These are phyloP conservation scores for Sebastes minor DNA, from an alignment of 2,797 vertebrate genomes.

Conservation along the genomic window DNA sequence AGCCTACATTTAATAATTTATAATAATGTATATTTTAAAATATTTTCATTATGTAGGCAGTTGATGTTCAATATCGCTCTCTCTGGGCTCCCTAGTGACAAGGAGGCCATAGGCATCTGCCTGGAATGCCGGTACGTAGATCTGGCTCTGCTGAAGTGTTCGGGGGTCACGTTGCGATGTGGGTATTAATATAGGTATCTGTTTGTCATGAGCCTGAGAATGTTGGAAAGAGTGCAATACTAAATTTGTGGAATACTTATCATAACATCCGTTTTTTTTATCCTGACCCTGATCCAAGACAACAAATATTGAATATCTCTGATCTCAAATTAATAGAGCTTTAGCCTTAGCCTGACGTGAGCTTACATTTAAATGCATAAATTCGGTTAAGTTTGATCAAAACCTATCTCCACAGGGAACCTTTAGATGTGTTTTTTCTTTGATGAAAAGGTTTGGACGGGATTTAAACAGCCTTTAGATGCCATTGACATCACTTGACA, in stretches of 20 bases:
- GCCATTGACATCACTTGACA: not conserved
- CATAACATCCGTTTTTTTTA: not conserved
- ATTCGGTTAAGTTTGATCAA: not conserved
- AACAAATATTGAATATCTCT: not conserved
- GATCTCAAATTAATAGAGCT: not conserved
- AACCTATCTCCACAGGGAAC: not conserved
- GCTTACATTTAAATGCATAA: not conserved
- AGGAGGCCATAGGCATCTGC: too few relatives aligned
- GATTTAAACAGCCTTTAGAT: not conserved
- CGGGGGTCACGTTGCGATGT: not conserved
- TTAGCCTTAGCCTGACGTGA: not conserved
- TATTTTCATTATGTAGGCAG: too few relatives aligned
- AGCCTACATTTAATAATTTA: too few relatives aligned
- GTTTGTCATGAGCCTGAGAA: not conserved
- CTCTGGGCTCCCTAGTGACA: too few relatives aligned
- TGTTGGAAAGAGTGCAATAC: not conserved
- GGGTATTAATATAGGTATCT: not conserved
- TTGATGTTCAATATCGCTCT: too few relatives aligned
- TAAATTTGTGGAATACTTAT: not conserved
- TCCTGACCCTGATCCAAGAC: not conserved
- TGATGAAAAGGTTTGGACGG: not conserved
- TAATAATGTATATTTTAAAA: too few relatives aligned
- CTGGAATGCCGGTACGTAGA: too few relatives aligned
- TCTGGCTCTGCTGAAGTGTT: not conserved
- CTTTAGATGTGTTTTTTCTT: not conserved